Conservation (phyloP, 2,888 invertebrate genomes). For the Cancer borealis region DNA sequence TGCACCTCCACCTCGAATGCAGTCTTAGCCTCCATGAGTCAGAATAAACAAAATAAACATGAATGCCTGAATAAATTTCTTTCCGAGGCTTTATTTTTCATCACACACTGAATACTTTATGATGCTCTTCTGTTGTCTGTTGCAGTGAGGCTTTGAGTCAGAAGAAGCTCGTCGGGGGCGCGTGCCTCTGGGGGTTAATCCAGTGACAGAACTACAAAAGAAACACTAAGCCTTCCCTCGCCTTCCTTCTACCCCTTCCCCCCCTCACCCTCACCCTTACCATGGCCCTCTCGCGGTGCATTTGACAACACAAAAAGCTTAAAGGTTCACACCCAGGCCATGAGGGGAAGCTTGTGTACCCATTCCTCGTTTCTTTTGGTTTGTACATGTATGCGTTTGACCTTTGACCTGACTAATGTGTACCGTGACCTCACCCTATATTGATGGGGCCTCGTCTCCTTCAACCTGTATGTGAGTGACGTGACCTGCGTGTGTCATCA, state of each 20-base stretch:
- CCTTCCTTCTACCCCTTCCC: neutral
- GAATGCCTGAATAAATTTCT: neutral
- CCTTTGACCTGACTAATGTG: neutral
- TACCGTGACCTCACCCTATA: neutral
- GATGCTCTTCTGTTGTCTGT: too few relatives aligned
- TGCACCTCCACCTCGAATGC: neutral
- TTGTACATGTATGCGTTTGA: neutral
- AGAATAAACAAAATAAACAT: constrained; percentile 20
- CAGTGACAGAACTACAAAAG: neutral
- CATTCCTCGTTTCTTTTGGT: neutral
- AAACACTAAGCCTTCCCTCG: neutral
- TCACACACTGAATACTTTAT: neutral
- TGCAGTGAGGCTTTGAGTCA: neutral
- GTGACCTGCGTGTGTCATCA: neutral
- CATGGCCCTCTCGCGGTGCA: neutral
- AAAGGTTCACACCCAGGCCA: constrained; percentile 1
- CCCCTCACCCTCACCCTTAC: neutral
- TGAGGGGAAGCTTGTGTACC: neutral
- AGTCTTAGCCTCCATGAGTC: neutral
- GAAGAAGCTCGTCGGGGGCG: neutral
- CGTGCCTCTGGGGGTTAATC: neutral
- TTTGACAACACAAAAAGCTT: neutral
- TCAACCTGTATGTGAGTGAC: neutral
- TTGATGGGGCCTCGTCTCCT: too few relatives aligned
- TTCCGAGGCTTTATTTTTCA: neutral